Evolutionary conservation across 2,888 invertebrate genomes (phyloP).

Genomic region (Ptilodon capucinus): DNA sequence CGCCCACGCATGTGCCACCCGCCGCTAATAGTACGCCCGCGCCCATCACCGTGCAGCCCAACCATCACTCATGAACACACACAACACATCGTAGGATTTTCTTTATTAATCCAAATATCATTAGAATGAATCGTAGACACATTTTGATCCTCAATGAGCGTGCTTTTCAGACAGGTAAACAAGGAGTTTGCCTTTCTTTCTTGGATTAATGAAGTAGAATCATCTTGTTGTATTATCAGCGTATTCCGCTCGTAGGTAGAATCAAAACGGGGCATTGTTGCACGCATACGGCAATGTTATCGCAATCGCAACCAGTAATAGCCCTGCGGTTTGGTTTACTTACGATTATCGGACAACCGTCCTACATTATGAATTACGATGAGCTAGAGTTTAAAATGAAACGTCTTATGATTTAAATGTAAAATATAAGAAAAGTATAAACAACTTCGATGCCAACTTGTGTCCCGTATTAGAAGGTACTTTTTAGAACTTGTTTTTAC

Average conservation of each 20-base stretch:
- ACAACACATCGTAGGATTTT: not conserved
- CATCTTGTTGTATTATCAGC: not conserved
- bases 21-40: slow-evolving; percentile 58
- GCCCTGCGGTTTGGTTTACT: not conserved
- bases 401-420: not conserved
- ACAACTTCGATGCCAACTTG: too few species aligned
- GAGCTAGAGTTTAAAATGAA: not conserved
- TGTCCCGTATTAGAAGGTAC: too few species aligned
- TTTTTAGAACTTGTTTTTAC: too few species aligned
- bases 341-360: not conserved
- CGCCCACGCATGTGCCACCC: slow-evolving; percentile 38
- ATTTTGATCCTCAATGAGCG: too few species aligned
- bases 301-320: slow-evolving; percentile 4
- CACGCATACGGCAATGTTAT: slow-evolving; percentile 9
- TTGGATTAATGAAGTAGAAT: not conserved
- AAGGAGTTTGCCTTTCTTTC: too few species aligned
- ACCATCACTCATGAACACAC: slow-evolving; percentile 51
- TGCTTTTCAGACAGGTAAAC: too few species aligned
- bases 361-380: not conserved
- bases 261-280: slow-evolving; percentile 9
- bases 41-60: slow-evolving; percentile 74
- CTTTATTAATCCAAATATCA: not conserved
- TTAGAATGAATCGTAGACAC: too few species aligned
- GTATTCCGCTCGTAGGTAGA: not conserved
- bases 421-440: too few species aligned